These are phyloP conservation scores for Mesitornis unicolor DNA, from an alignment of 2,113 vertebrate genomes.

Conservation along the genomic window DNA sequence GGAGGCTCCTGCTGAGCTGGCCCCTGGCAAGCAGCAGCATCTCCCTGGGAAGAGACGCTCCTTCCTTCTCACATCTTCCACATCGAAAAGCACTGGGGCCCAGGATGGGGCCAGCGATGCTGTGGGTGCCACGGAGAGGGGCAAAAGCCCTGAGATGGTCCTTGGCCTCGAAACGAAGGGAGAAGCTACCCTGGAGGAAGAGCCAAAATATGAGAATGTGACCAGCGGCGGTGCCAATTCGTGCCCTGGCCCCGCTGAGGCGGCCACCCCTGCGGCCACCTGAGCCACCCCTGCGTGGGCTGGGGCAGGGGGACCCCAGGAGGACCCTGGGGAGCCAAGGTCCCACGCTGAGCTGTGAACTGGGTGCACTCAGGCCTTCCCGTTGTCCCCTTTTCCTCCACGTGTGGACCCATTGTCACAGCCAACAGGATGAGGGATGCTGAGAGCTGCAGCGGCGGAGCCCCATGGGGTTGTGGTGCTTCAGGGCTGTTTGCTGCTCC, in stretches of 20 bases:
- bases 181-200: slow-evolving; percentile 42
- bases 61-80: neutral
- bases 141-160: slow-evolving; percentile 28
- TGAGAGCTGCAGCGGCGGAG: rapidly evolving
- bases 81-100: rapidly evolving
- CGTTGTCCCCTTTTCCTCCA: rapidly evolving
- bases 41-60: slow-evolving; percentile 3
- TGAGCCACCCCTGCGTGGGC: neutral
- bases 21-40: neutral
- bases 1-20: neutral
- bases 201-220: slow-evolving; percentile 90
- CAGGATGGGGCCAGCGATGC: neutral
- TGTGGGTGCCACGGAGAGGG: neutral
- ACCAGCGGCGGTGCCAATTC: neutral
- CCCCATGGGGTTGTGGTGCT: neutral
- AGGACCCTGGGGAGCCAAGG: neutral
- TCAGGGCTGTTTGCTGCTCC: neutral
- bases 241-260: neutral
- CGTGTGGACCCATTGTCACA: rapidly evolving
- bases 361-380: neutral
- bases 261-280: neutral
- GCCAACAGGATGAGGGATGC: rapidly evolving
- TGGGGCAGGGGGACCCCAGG: neutral
- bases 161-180: slow-evolving; percentile 39
- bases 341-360: neutral